Percentiles rank a stretch among this genome's conserved stretches.
phyloP scores from a whole-genome alignment of 2,797 vertebrate species.

The Myotis findleyi region DNA sequence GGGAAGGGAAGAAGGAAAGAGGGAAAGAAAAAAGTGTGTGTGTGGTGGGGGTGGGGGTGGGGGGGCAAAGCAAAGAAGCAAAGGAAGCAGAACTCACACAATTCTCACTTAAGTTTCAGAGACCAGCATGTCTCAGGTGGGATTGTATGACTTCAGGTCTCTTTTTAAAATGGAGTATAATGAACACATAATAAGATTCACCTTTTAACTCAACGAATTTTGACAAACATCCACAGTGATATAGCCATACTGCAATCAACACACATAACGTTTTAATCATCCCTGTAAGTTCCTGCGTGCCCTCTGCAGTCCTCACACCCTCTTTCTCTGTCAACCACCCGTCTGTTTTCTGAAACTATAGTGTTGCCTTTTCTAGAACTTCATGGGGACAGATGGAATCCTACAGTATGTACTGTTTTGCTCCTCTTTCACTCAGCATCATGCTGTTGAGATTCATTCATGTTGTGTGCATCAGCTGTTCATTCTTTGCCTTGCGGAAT shows the following conservation, averaged over 20 bases:
- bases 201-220: not conserved
- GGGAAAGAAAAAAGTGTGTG: not conserved
- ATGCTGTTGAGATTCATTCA: not conserved
- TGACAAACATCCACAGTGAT: not conserved
- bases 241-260: not conserved
- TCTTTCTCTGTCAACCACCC: not conserved
- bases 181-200: not conserved
- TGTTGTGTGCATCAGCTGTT: not conserved
- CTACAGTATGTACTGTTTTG: not conserved
- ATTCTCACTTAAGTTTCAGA: not conserved
- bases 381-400: not conserved
- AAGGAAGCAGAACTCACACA: not conserved
- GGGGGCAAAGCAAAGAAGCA: not conserved
- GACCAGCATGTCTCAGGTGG: not conserved
- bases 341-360: not conserved
- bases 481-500: not conserved
- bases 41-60: no score
- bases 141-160: not conserved
- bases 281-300: not conserved
- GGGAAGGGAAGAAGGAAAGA: not conserved
- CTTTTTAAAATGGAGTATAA: not conserved
- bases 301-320: not conserved
- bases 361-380: constrained; percentile 19
- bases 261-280: not conserved
- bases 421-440: not conserved